Conservation (phyloP, 2,888 invertebrate genomes). For the Cheilosia soror region DNA sequence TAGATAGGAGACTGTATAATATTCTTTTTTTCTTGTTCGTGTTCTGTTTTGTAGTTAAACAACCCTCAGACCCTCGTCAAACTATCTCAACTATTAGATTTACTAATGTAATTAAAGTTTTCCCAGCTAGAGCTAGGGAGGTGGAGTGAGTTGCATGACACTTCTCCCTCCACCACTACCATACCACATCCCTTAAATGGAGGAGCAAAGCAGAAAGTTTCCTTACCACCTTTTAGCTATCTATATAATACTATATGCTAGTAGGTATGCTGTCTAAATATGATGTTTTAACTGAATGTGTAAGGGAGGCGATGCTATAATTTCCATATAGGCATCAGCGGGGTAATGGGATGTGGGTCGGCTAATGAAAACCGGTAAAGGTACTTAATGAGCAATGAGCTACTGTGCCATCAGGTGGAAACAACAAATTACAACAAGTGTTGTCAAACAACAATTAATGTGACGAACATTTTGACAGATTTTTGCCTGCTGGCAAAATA, state of each 20-base stretch:
- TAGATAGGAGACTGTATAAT: conserved; percentile 15
- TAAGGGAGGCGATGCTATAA: conserved; percentile 26
- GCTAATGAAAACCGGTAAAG: conserved; percentile 8
- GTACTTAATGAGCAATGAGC: conserved; percentile 13
- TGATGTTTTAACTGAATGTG: conserved; percentile 55
- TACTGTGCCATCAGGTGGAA: neutral
- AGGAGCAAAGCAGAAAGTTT: conserved; percentile 39
- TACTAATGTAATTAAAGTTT: conserved; percentile 74
- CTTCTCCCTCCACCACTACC: neutral
- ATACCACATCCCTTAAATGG: conserved; percentile 24
- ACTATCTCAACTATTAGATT: conserved; percentile 74
- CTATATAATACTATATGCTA: neutral
- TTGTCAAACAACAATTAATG: neutral
- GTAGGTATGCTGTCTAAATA: conserved; percentile 38
- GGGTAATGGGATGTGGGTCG: neutral
- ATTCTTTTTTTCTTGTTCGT: conserved; percentile 21
- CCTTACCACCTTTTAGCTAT: conserved; percentile 17
- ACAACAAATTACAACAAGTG: neutral
- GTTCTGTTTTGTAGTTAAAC: conserved; percentile 65
- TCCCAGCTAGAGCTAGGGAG: neutral
- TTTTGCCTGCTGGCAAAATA: neutral
- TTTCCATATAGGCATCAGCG: neutral
- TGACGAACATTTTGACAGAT: neutral
- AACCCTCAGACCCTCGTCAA: conserved; percentile 69
- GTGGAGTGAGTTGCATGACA: neutral